Percentiles rank a stretch among this genome's conserved stretches.
These are phyloP conservation scores for Lacanobia oleracea DNA, from an alignment of 2,888 invertebrate genomes.

Conservation along the genomic window DNA sequence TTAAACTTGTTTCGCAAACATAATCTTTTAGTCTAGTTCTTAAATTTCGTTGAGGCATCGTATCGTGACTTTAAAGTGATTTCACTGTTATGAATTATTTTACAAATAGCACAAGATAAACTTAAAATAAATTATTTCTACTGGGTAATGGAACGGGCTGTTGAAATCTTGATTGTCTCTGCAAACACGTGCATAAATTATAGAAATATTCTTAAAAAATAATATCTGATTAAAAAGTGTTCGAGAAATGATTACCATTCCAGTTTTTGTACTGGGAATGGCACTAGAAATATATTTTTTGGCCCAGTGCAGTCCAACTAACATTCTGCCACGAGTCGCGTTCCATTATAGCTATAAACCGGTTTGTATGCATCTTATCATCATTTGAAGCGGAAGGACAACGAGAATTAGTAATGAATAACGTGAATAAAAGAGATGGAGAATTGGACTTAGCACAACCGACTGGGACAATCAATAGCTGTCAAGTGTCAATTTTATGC, in stretches of 20 bases:
- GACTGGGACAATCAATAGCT: background rate
- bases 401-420: no score
- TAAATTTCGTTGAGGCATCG: no score
- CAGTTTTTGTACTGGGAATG: background rate
- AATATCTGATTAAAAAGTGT: background rate
- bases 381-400: no score
- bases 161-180: background rate
- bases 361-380: conserved; percentile 5
- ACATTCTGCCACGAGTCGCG: background rate
- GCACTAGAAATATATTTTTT: background rate
- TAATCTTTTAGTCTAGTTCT: background rate
- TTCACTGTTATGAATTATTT: no score
- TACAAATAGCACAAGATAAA: no score
- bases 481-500: background rate
- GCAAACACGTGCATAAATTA: background rate
- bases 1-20: background rate
- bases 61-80: no score
- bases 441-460: background rate
- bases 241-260: background rate
- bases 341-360: background rate
- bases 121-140: no score
- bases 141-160: background rate
- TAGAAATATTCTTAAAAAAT: background rate
- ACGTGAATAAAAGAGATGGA: conserved; percentile 7
- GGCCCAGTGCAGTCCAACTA: background rate